These are phyloP conservation scores for Aspidoscelis tigris DNA, from an alignment of 2,113 vertebrate species.

Conservation along the genomic window DNA sequence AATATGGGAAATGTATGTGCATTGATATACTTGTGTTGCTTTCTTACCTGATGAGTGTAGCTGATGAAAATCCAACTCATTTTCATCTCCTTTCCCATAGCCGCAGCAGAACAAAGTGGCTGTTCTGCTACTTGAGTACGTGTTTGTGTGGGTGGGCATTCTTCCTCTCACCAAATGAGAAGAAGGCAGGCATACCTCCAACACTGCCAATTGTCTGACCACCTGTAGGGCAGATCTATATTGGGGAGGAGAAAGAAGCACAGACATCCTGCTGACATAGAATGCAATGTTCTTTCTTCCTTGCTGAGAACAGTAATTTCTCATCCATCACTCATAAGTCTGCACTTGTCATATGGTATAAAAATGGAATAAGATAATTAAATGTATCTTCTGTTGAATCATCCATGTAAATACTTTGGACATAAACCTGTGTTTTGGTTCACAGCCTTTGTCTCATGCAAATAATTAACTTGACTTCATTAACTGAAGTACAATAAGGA, in stretches of 20 bases:
- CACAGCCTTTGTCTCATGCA: not conserved
- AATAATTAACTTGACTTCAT: not conserved
- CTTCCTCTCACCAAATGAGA: not conserved
- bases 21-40: not conserved
- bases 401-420: not conserved
- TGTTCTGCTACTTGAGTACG: not conserved
- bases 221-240: conserved; percentile 29
- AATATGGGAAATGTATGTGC: not conserved
- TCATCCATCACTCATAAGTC: conserved; percentile 7
- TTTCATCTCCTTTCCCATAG: not conserved
- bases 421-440: not conserved
- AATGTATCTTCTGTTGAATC: not conserved
- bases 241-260: conserved; percentile 6
- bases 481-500: not conserved
- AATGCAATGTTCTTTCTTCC: conserved; percentile 7
- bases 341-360: not conserved
- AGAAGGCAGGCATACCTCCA: not conserved
- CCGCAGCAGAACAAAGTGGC: not conserved
- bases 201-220: not conserved
- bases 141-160: not conserved
- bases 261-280: not conserved
- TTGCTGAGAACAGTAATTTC: conserved; percentile 6
- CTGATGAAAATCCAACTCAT: not conserved
- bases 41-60: not conserved
- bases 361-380: not conserved